Base-by-base conservation (phyloP, 1,140 invertebrate genomes). In the Dreissena polymorpha region DNA sequence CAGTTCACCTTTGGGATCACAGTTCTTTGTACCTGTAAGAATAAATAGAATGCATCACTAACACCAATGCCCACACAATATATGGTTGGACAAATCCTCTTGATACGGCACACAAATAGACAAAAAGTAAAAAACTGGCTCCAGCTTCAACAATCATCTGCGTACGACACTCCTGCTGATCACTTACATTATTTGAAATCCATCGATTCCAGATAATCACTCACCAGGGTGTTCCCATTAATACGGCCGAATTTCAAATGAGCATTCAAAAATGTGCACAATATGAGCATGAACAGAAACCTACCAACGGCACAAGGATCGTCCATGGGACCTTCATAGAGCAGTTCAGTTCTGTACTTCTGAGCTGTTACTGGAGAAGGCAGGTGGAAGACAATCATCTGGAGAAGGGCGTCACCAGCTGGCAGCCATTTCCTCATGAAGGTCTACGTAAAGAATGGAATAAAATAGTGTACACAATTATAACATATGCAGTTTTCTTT, bases 381-480 rank as follows among this genome's bases (percentile, higher is more conserved):
- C 91, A 99, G 94, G 93, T 99, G 99, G 92, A 99, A 99, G 93
- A 98, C 98, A 94, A 99, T 99, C 99, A 99, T 99, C 95, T 99
- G 98, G 95, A 99, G 97, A 88, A 99, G 94, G 92, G 99, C 98
- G 94, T 99, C 99, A 90, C 99, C 99, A 94, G 99, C 99, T 82
- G 99, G 99, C 91, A 99, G 94, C 99, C 99, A 99, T 73, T 97
- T 97, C 91, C 98, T 96, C 98, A 99, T 99, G 51, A 99, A 97
- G 12, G 81, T 83, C 90, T 91, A 72, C 6, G 86, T 68, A 53
- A 64, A 57, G 50, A 84, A 12, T 8, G 39, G 2, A 2, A 39
- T 39, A 39, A 39, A n/a, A n/a, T n/a, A n/a, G n/a, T n/a, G n/a
- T n/a, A n/a, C n/a, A n/a, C n/a, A n/a, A n/a, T n/a, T n/a, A n/a